These are phyloP conservation scores for Amphiprion percula DNA, from an alignment of 2,113 vertebrate species.

Conservation along the genomic window DNA sequence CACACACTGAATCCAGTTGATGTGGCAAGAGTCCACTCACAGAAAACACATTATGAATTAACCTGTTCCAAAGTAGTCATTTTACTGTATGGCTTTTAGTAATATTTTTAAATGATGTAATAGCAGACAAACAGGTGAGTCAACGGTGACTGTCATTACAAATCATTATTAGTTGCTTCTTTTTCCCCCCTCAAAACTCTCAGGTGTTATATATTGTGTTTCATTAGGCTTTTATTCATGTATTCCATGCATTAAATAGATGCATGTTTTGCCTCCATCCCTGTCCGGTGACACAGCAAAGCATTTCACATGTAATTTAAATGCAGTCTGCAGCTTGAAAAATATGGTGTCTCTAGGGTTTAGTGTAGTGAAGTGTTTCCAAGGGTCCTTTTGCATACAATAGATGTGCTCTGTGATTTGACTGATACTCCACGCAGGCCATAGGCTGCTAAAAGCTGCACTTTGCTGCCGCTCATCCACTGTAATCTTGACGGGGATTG, in stretches of 20 bases:
- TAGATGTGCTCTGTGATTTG: neutral
- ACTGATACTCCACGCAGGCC: constrained; percentile 17
- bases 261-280: neutral
- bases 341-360: neutral
- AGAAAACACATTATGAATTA: neutral
- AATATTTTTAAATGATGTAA: constrained; percentile 3
- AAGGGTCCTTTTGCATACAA: constrained; percentile 2
- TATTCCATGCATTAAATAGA: neutral
- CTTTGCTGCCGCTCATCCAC: constrained; percentile 25
- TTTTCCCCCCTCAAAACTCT: no score
- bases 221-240: neutral
- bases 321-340: neutral
- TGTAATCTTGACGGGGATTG: no score
- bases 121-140: neutral
- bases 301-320: neutral
- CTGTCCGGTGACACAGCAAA: neutral
- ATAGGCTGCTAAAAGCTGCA: constrained; percentile 40
- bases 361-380: neutral
- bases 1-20: constrained; percentile 8
- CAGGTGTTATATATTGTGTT: neutral
- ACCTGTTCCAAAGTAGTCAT: neutral
- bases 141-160: constrained; percentile 1
- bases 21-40: constrained; percentile 6
- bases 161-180: no score
- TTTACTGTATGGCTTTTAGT: neutral